phyloP scores from a whole-genome alignment of 2,797 vertebrate genomes.

The Florisuga fusca region DNA sequence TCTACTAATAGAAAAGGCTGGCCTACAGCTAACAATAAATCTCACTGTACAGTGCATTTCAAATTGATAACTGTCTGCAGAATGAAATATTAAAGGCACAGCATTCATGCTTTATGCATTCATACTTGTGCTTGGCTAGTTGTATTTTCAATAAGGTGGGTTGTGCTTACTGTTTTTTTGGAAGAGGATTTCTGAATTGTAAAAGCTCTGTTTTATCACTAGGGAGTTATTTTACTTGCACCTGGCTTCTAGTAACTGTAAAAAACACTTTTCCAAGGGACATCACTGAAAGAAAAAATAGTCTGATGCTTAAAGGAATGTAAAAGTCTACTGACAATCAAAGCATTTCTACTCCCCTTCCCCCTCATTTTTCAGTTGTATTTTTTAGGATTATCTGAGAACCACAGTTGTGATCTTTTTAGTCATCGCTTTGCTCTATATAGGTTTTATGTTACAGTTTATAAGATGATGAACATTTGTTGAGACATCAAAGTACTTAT shows the following conservation, averaged over 20 bases:
- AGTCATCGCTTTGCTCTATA: background rate
- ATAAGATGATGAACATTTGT: slow-evolving; percentile 50
- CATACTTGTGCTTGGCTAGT: background rate
- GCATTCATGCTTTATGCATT: slow-evolving; percentile 32
- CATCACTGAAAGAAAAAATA: slow-evolving; percentile 40
- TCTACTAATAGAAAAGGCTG: background rate
- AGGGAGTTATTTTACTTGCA: slow-evolving; percentile 20
- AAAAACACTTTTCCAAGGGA: slow-evolving; percentile 21
- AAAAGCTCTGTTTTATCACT: slow-evolving; percentile 33
- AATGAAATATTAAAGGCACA: slow-evolving; percentile 5
- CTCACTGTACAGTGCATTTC: slow-evolving; percentile 29
- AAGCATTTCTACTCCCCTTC: background rate
- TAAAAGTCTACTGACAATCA: background rate
- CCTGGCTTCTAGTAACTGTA: background rate
- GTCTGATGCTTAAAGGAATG: slow-evolving; percentile 22
- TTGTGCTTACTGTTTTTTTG: background rate
- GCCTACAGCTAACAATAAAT: background rate
- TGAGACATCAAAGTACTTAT: slow-evolving; percentile 61
- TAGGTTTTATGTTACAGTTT: slow-evolving; percentile 59
- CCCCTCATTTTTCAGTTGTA: background rate
- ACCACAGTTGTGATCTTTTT: slow-evolving; percentile 2
- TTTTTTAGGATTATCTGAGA: slow-evolving; percentile 32
- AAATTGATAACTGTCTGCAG: slow-evolving; percentile 9
- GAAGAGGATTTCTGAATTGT: slow-evolving; percentile 37
- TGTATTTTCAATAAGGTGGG: slow-evolving; percentile 2